Evolutionary conservation across 1,140 invertebrate genomes (phyloP), one percentile per base, ranked within the genome.

Genomic region (Papilio polyxenes): DNA sequence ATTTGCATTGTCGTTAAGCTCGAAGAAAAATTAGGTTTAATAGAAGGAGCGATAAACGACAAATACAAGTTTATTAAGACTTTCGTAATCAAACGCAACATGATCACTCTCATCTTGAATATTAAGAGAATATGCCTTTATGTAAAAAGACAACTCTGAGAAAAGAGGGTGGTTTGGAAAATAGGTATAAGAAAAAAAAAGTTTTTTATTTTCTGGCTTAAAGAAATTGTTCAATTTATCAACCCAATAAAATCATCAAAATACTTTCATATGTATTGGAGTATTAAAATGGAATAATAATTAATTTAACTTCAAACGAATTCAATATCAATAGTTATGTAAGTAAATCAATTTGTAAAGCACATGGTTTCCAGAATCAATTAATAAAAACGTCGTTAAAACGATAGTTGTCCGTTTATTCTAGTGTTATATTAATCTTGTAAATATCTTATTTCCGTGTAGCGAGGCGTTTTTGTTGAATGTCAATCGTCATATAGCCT

Each of bases 401-500:
- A 5, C 6, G 1, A 72, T 40, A 40, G 65, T 80, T 56, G 82
- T 56, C 72, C 74, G 74, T 80, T 80, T 69, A 53, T 80, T 44
- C 31, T 77, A 65, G 82, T 62, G 75, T 81, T 75, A 81, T 80
- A 81, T 82, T 65, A 37, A n/a, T 78, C 53, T 56, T 65, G 56
- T n/a, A 65, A 48, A 85, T 85, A 85, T 69, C 85, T 85, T 85
- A 89, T 92, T 92, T 92, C 91, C 91, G 89, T 91, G 87, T 88
- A 86, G 83, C 81, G 82, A 86, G 81, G 53, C 82, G 88, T 90
- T 93, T 92, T 92, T 92, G 89, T 90, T 92, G 89, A 92, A 93
- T 92, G 92, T 92, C 92, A 93, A 88, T 93, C 91, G 90, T 91
- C 91, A 88, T 91, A 90, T 87, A 93, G 92, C 92, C 92, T 93